A percentile compares a stretch with the other conserved stretches of the same genome.
These are phyloP conservation scores for Streptopelia turtur DNA, from an alignment of 2,797 vertebrate genomes.

Conservation along the genomic window DNA sequence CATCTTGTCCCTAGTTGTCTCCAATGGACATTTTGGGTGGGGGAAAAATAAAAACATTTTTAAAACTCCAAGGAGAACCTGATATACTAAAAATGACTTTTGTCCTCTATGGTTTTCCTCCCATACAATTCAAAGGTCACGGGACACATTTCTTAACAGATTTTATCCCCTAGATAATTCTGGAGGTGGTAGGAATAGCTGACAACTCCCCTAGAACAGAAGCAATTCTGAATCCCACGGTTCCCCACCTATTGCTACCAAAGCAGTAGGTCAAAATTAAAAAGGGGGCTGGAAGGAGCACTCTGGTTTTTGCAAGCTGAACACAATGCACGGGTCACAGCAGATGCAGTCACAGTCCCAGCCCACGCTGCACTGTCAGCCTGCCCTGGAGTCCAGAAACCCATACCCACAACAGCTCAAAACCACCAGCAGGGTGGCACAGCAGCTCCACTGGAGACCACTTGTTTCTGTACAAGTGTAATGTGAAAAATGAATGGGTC, in stretches of 20 bases:
- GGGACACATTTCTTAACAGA: neutral
- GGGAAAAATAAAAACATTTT: neutral
- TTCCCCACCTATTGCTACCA: neutral
- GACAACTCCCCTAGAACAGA: neutral
- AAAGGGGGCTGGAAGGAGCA: neutral
- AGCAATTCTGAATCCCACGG: neutral
- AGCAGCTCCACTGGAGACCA: neutral
- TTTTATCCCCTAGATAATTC: neutral
- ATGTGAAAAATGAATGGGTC: neutral
- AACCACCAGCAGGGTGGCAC: accelerated
- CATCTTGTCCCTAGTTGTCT: neutral
- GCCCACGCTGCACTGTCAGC: neutral
- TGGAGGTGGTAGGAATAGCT: neutral
- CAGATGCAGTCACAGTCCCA: neutral
- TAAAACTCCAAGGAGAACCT: neutral
- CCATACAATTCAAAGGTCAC: neutral
- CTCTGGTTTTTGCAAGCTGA: neutral
- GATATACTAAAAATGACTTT: neutral
- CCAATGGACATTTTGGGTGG: neutral
- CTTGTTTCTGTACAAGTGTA: neutral
- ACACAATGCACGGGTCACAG: neutral
- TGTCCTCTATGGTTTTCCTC: neutral
- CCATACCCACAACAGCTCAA: neutral
- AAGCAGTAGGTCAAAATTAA: neutral
- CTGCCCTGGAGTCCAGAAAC: neutral